Base-by-base conservation (phyloP, 2,113 vertebrate genomes). In the Centropristis striata region DNA sequence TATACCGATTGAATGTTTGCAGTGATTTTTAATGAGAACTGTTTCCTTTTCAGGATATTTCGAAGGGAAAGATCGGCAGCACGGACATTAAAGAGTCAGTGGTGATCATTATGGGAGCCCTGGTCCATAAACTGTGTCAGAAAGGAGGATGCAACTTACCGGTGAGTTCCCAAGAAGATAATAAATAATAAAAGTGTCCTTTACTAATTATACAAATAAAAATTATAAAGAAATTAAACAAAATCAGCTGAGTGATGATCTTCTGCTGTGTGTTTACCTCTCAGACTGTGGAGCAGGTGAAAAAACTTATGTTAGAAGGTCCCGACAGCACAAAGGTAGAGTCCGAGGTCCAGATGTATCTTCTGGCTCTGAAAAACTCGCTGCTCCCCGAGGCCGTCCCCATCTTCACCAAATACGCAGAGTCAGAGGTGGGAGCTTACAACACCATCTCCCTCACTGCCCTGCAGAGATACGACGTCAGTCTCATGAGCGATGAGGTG, bases 291-390 rank as follows among this genome's bases (percentile, higher is more conserved):
- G 37, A 84, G 16, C 90, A 97, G 90, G 97, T 96, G 51, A 98
- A 97, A 94, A 96, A 97, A 78, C 67, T 97, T 90, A 96, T 99
- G 81, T 81, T 99, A 28, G 93, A 90, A 3, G 97, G 97, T 39
- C 92, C 96, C 16, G 95, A 96, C 65, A 96, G 93, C 76, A 89
- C 97, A 15, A 71, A 81, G 20, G 96, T 92, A 10, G 97, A 94
- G 50, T 95, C 96, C 1, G 96, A 98, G 9, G 92, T 96, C 37
- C 95, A 89, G 91, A 96, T 97, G 95, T 97, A 96, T 87, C 93
- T 99, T 60, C 91, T 99, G 88, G 96, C 97, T 15, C 84, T 99
- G 81, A 99, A 99, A 91, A 99, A 99, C 0, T 96, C 98, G 0
- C 85, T 98, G 57, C 95, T 99, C 36, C 97, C 96, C 0, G 97